Conservation (phyloP, 2,888 invertebrate species). For the Plemyria rubiginata region DNA sequence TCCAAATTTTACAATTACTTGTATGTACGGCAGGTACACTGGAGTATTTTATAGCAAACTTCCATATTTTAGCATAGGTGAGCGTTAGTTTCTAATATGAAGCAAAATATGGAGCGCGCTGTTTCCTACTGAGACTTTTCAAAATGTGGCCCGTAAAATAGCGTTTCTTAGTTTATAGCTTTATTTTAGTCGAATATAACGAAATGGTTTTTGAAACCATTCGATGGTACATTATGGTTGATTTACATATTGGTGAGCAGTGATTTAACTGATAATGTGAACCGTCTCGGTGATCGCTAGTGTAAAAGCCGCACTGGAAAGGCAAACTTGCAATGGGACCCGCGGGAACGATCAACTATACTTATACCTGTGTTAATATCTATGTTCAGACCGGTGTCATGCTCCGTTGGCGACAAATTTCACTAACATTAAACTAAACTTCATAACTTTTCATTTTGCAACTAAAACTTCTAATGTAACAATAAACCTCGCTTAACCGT, state of each 20-base stretch:
- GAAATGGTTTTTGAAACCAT: no score
- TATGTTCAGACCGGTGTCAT: constrained; percentile 59
- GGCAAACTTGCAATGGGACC: constrained; percentile 65
- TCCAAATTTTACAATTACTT: constrained; percentile 71
- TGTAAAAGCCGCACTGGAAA: constrained; percentile 51
- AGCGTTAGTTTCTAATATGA: constrained; percentile 67
- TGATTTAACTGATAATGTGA: neutral
- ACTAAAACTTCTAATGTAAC: constrained; percentile 27
- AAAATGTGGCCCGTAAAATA: constrained; percentile 49
- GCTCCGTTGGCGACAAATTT: constrained; percentile 63
- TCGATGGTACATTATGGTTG: neutral
- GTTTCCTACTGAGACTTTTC: constrained; percentile 62
- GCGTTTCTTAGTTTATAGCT: constrained; percentile 8
- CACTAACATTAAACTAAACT: constrained; percentile 57
- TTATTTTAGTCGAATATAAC: neutral
- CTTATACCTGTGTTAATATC: constrained; percentile 67
- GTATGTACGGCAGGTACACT: neutral
- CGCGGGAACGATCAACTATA: constrained; percentile 68
- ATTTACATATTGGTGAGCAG: neutral
- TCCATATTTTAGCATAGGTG: constrained; percentile 71
- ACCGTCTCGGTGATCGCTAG: constrained; percentile 38
- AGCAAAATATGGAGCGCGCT: constrained; percentile 61
- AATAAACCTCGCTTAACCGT: constrained; percentile 15
- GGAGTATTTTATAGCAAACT: constrained; percentile 59
- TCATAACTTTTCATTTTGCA: constrained; percentile 53